These are phyloP conservation scores for Parauchenoglanis punctatus DNA, from an alignment of 2,797 vertebrate species.

Conservation along the genomic window DNA sequence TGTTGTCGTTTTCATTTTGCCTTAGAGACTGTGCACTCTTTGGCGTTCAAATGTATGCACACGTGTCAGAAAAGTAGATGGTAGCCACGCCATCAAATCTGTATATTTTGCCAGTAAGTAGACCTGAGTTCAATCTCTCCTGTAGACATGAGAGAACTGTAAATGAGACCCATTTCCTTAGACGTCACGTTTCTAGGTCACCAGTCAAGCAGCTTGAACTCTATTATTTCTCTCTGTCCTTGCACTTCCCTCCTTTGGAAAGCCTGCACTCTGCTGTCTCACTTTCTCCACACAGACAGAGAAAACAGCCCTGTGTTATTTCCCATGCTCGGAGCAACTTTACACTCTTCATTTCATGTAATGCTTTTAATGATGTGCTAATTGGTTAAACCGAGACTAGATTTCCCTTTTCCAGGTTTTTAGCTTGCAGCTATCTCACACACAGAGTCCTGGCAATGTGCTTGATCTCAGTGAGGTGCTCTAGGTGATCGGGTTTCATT, in stretches of 20 bases:
- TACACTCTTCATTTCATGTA: constrained; percentile 22
- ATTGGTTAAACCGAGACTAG: constrained; percentile 48
- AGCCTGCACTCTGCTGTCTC: neutral
- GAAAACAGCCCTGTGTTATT: neutral
- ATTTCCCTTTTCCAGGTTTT: constrained; percentile 44
- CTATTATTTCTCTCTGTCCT: constrained; percentile 32
- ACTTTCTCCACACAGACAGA: neutral
- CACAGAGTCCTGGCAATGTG: constrained; percentile 16
- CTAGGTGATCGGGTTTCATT: constrained; percentile 19
- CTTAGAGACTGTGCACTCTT: neutral
- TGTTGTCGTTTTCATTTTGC: neutral
- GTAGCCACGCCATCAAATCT: neutral
- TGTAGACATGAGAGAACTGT: constrained; percentile 20
- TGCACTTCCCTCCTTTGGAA: neutral
- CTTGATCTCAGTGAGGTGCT: constrained; percentile 3
- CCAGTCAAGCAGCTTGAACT: constrained; percentile 28
- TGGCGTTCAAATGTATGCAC: neutral
- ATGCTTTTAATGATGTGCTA: constrained; percentile 37
- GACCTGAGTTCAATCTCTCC: neutral
- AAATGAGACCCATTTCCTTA: constrained; percentile 25
- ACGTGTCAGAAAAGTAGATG: neutral
- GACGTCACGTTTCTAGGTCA: constrained; percentile 24
- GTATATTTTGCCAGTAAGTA: constrained; percentile 4
- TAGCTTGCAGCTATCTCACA: constrained; percentile 37
- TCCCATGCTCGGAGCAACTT: constrained; percentile 8